phyloP scores from a whole-genome alignment of 1,140 invertebrate species.

The Microvelia longipes region DNA sequence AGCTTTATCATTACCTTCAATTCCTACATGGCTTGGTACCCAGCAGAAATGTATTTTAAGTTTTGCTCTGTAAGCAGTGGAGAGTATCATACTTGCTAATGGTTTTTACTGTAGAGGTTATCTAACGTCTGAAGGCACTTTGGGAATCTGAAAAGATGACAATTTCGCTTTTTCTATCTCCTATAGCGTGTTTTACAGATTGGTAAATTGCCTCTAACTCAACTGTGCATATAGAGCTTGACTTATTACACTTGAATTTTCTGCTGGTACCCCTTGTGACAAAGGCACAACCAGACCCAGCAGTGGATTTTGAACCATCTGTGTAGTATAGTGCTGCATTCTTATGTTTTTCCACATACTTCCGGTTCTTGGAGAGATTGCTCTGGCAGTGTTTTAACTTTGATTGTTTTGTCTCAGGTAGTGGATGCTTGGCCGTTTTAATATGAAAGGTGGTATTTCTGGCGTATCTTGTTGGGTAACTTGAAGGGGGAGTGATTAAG shows the following conservation, averaged over 20 bases:
- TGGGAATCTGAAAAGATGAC: background rate
- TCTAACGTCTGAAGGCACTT: background rate
- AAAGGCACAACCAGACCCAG: background rate
- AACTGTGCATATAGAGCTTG: background rate
- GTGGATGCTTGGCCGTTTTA: background rate
- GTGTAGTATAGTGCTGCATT: background rate
- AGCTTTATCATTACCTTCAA: background rate
- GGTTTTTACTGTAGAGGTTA: background rate
- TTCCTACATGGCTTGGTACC: background rate
- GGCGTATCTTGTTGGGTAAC: background rate
- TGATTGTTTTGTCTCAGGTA: background rate
- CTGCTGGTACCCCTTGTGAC: background rate
- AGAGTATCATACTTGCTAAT: background rate
- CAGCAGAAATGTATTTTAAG: background rate
- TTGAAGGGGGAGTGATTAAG: background rate
- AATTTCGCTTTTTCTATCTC: background rate
- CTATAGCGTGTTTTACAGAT: background rate
- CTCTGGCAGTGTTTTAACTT: background rate
- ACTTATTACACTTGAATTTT: background rate
- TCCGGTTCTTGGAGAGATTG: background rate
- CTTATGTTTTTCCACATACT: background rate
- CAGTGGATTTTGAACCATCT: background rate
- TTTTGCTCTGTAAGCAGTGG: background rate
- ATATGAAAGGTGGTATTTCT: background rate
- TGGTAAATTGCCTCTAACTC: background rate